Conservation (phyloP, 1,140 invertebrate genomes). For the Drosophila pachea region DNA sequence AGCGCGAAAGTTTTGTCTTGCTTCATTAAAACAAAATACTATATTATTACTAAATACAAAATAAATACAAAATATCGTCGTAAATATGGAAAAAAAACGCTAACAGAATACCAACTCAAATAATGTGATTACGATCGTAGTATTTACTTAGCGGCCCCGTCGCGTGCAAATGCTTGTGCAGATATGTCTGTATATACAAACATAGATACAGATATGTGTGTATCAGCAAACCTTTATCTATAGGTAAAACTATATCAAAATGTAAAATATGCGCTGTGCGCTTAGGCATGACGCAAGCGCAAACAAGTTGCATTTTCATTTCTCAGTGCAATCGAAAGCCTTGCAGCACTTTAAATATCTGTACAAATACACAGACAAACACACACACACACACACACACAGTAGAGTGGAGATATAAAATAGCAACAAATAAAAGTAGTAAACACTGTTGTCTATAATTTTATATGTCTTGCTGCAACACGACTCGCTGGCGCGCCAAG, state of each 20-base stretch:
- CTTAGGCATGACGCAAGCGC: conserved; percentile 72
- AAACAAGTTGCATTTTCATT: conserved; percentile 46
- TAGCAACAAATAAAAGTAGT: conserved; percentile 43
- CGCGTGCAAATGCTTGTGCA: neutral
- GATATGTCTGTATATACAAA: conserved; percentile 1
- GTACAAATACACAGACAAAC: conserved; percentile 43
- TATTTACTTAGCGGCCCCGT: conserved; percentile 18
- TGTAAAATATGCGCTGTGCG: conserved; percentile 71
- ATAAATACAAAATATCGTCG: neutral
- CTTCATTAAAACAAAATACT: too few species aligned
- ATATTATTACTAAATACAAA: too few species aligned
- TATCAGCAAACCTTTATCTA: too few species aligned
- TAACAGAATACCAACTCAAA: too few species aligned
- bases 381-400: conserved; percentile 36
- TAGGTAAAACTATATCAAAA: conserved; percentile 53
- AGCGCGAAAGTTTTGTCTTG: too few species aligned
- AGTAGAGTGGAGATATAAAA: conserved; percentile 36
- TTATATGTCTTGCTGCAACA: conserved; percentile 72
- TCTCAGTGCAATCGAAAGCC: conserved; percentile 66
- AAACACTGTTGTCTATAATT: conserved; percentile 70
- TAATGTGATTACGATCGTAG: conserved; percentile 4
- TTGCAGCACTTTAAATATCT: conserved; percentile 74
- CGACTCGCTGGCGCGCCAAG: conserved; percentile 41
- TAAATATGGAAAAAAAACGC: neutral
- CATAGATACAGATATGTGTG: neutral